These are phyloP conservation scores for Cerceris ruficornis DNA, from an alignment of 2,888 invertebrate genomes.

Conservation along the genomic window DNA sequence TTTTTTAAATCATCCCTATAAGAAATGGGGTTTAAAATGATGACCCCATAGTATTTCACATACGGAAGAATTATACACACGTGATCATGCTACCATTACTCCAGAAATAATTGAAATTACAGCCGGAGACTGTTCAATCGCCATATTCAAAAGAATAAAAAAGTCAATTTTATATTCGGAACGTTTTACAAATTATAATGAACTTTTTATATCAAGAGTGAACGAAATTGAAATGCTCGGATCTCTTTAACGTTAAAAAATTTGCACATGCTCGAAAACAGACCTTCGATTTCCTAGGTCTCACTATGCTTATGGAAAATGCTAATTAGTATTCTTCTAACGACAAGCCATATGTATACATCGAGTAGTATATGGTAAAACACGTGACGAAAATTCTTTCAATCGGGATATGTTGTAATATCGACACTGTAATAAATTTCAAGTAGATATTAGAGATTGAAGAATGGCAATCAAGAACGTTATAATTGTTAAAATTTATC, in stretches of 20 bases:
- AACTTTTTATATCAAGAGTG: background rate
- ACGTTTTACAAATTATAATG: background rate
- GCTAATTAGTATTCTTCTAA: conserved; percentile 47
- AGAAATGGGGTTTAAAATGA: too few relatives aligned
- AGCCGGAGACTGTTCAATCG: too few relatives aligned
- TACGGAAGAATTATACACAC: too few relatives aligned
- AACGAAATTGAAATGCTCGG: too few relatives aligned
- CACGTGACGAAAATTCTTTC: conserved; percentile 43
- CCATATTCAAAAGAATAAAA: too few relatives aligned
- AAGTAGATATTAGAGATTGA: background rate
- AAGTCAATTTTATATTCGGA: background rate
- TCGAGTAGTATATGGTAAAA: conserved; percentile 18
- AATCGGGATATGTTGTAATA: background rate
- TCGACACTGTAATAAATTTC: background rate
- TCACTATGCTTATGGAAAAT: conserved; percentile 33
- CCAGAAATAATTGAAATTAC: too few relatives aligned
- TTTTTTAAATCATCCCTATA: too few relatives aligned
- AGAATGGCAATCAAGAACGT: too few relatives aligned
- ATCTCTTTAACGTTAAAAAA: background rate
- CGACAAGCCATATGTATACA: conserved; percentile 15
- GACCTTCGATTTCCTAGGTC: conserved; percentile 29
- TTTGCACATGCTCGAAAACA: background rate
- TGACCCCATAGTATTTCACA: too few relatives aligned
- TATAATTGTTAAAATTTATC: too few relatives aligned
- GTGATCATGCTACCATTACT: too few relatives aligned